phyloP scores from a whole-genome alignment of 2,888 invertebrate species.

The Caenorhabditis sinica region DNA sequence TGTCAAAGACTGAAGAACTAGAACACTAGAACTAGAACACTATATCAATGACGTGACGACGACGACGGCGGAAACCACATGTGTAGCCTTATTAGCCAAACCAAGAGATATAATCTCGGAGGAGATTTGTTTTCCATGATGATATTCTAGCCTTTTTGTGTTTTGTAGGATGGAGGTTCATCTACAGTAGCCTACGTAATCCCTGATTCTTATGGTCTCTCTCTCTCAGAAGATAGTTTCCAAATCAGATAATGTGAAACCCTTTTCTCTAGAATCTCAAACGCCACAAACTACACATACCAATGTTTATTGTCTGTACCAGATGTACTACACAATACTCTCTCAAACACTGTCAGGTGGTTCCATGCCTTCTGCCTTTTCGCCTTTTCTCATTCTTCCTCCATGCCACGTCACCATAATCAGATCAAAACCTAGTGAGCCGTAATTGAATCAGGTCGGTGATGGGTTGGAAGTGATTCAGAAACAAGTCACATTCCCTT shows the following conservation, averaged over 20 bases:
- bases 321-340: background rate
- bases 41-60: slow-evolving; percentile 18
- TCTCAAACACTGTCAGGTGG: slow-evolving; percentile 16
- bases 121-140: slow-evolving; percentile 11
- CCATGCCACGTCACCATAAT: slow-evolving; percentile 25
- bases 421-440: slow-evolving; percentile 47
- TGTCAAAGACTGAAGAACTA: slow-evolving; percentile 36
- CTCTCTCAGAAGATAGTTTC: too few relatives aligned
- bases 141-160: slow-evolving; percentile 32
- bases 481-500: slow-evolving; percentile 50
- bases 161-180: slow-evolving; percentile 20
- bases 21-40: slow-evolving; percentile 36
- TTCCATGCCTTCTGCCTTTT: slow-evolving; percentile 22
- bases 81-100: slow-evolving; percentile 38
- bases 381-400: background rate
- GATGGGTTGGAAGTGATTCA: slow-evolving; percentile 41
- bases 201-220: background rate
- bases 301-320: slow-evolving; percentile 4
- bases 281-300: slow-evolving; percentile 26
- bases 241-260: background rate
- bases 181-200: slow-evolving; percentile 13
- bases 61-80: slow-evolving; percentile 9
- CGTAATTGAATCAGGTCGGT: slow-evolving; percentile 46
- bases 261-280: background rate
- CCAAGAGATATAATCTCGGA: slow-evolving; percentile 2